Evolutionary conservation across 1,140 invertebrate genomes (phyloP), one percentile per base, ranked within the genome.

Genomic region (Drosophila seguyi): DNA sequence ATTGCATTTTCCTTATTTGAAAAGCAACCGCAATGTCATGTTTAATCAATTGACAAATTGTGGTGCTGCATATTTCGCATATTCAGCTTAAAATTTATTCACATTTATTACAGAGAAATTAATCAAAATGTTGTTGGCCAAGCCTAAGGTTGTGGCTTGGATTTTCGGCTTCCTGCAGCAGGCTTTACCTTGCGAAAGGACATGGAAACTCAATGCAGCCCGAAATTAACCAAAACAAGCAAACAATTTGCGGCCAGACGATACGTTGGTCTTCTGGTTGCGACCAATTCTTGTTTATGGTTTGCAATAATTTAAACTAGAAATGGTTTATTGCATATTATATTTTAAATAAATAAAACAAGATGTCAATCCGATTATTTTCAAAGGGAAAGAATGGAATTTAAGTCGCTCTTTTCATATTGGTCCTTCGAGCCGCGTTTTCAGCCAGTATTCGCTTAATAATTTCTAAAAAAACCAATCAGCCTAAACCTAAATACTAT

Each of bases 11-110:
- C 29, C 52, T 22, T 13, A 22, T 55, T 53, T 47, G 45, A 16
- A 13, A 25, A 29, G 31, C 13, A 18, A 61, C 58, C 45, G 45
- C 58, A 61, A 36, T 31, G 29, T 22, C 45, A 22, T 53, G 20
- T 38, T 36, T 36, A 38, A 53, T 61, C 56, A 48, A 31, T 56
- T 36, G 42, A 61, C 34, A 39, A 47, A 39, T 31, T 22, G 31
- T 25, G 34, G 55, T 57, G 7, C 25, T 56, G 36, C 36, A 41
- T 25, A 18, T 22, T 6, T 25, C 6, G 10, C 10, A 34, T 13
- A 13, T 36, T 6, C 5, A 4, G n/a, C 29, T 22, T 31, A 29
- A 48, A 59, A 48, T 50, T n/a, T 22, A 45, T 48, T 25, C 41
- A 60, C 29, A 48, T 10, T 6, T 29, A n/a, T 55, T 55, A 55